Base-by-base conservation (phyloP, 92 coral and sea anemone genomes). In the Virgularia gustaviana region DNA sequence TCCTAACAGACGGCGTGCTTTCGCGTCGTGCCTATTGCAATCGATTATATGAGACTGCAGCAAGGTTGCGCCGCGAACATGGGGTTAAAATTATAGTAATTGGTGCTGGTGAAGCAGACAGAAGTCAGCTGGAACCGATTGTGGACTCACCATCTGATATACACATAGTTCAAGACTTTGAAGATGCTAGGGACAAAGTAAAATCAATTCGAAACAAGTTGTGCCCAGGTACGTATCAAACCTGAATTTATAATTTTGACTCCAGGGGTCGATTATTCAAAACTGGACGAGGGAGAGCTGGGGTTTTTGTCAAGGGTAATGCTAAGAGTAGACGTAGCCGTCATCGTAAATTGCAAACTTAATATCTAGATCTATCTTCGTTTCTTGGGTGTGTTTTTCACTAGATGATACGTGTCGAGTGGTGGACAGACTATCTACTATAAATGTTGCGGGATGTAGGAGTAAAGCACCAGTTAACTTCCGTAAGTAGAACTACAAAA, bases 261-360 rank as follows among this genome's bases (percentile, higher is more conserved):
- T 57, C 30, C 35, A 36, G 52, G 61, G 32, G 31, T 36, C 44
- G 35, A 32, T 1, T 24, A 9, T 29, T 15, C 34, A 30, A 2
- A 33, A 16, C 44, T 11, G 12, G 36, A 53, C 7, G 30, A 86
- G 72, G 85, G 83, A 88, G 30, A 79, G 79, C 25, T 86, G 88
- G 88, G 88, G 88, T 16, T 79, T 84, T 57, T 59, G 63, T 4
- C 85, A 86, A 60, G n/a, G n/a, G n/a, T n/a, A n/a, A n/a, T n/a
- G n/a, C n/a, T n/a, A n/a, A n/a, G n/a, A n/a, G n/a, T n/a, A n/a
- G n/a, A n/a, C n/a, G n/a, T n/a, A n/a, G n/a, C n/a, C n/a, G n/a
- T n/a, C n/a, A n/a, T n/a, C n/a, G n/a, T n/a, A n/a, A n/a, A n/a
- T n/a, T n/a, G n/a, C 9, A 39, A 39, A 39, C 45, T 39, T 39